phyloP scores from a whole-genome alignment of 2,888 invertebrate genomes.

The Calephelis perditalis region DNA sequence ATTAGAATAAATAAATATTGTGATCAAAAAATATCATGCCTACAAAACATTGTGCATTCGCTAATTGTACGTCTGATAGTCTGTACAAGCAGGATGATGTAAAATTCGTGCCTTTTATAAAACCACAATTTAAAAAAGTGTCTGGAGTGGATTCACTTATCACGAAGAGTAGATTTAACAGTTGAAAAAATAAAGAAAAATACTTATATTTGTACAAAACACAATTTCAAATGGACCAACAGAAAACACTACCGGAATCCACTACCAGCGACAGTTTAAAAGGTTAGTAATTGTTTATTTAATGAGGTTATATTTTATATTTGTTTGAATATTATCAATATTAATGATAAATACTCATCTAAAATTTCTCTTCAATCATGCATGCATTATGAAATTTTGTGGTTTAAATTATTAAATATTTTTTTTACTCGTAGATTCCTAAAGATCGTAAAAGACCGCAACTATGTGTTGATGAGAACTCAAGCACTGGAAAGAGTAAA shows the following conservation, averaged over 20 bases:
- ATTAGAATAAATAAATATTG: no score
- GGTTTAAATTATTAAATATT: no score
- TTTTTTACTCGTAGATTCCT: no score
- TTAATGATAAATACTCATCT: slow-evolving; percentile 11
- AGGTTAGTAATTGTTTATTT: slow-evolving; percentile 9
- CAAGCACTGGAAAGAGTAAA: no score
- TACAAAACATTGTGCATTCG: slow-evolving; percentile 7
- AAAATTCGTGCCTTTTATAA: slow-evolving; percentile 8
- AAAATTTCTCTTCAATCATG: slow-evolving; percentile 12
- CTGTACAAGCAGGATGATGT: slow-evolving; percentile 5
- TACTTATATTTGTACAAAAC: neutral
- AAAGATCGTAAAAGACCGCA: no score
- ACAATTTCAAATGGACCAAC: slow-evolving; percentile 12
- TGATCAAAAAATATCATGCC: neutral
- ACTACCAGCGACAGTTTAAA: slow-evolving; percentile 11
- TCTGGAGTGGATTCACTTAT: slow-evolving; percentile 13
- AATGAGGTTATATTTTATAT: neutral
- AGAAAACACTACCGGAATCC: slow-evolving; percentile 12
- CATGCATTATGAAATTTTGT: neutral
- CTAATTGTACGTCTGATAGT: neutral
- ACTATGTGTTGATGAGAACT: no score
- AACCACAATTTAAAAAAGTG: slow-evolving; percentile 6
- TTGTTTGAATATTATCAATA: slow-evolving; percentile 11
- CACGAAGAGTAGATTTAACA: slow-evolving; percentile 9
- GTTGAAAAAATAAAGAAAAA: neutral